phyloP scores from a whole-genome alignment of 2,113 vertebrate species.

The Odocoileus hemionus region DNA sequence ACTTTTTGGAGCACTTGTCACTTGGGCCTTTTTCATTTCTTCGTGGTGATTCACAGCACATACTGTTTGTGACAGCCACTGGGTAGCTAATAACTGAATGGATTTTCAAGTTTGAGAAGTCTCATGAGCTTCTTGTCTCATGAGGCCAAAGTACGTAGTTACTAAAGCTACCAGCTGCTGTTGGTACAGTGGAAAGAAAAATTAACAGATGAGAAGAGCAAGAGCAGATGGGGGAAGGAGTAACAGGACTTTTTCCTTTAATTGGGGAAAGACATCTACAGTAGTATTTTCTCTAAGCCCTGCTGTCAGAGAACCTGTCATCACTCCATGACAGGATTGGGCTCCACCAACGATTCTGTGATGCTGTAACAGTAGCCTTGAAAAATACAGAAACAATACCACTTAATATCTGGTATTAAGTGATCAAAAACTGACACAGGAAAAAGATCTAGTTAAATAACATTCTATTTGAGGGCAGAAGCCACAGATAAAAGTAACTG shows the following conservation, averaged over 20 bases:
- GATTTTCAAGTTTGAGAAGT: constrained; percentile 27
- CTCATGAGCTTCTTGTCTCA: constrained; percentile 13
- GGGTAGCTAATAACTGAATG: background rate
- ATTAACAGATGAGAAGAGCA: background rate
- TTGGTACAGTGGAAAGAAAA: background rate
- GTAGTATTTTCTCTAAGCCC: background rate
- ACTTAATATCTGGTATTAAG: background rate
- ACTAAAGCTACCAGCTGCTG: background rate
- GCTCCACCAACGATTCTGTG: background rate
- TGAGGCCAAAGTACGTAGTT: background rate
- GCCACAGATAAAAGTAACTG: background rate
- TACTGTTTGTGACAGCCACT: background rate
- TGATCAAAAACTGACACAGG: background rate
- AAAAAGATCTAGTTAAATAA: constrained; percentile 7
- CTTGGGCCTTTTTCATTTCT: constrained; percentile 2
- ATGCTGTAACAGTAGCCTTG: background rate
- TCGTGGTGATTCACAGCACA: background rate
- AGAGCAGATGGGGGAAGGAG: background rate
- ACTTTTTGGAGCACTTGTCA: constrained; percentile 30
- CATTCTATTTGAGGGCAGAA: background rate
- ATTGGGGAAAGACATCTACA: background rate
- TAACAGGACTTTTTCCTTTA: background rate
- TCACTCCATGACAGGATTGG: accelerated
- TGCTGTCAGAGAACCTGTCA: background rate
- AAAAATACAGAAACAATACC: background rate